Evolutionary conservation across 2,888 invertebrate species (phyloP), one percentile per base, ranked within the genome.

Genomic region (Julus scandinavius): DNA sequence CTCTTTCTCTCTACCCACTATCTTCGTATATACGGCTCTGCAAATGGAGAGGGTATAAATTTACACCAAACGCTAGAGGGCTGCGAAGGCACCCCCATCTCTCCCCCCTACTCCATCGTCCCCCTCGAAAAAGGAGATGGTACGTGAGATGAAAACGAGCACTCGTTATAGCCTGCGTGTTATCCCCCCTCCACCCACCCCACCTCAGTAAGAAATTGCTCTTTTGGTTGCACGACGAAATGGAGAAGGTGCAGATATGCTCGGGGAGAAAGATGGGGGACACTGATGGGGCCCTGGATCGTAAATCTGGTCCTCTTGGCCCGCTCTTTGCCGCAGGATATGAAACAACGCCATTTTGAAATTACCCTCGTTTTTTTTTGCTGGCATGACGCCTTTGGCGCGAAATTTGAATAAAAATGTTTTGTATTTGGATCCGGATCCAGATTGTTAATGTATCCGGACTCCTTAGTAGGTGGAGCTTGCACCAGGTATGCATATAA

Each of bases 231-330:
- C 80, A 80, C 80, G 38, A 80, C 80, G 80, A 80, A 80, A 80
- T 38, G 80, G 38, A 80, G 80, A 80, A 80, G 80, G 80, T 80
- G 80, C 80, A 80, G 80, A 38, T 80, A 38, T 29, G 80, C 29
- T 80, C 63, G 38, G 38, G 80, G 80, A 54, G 54, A 54, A 54
- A 54, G 13, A 80, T 38, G 80, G 80, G 72, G 80, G 38, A 38
- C 9, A 80, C 11, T 11, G 80, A 80, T 38, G 15, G 3, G 2
- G 80, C 80, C 11, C 80, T 2, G 38, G 9, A 29, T 38, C 80
- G 80, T 80, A 80, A 80, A 80, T 80, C 80, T 80, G 80, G 80
- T 80, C 80, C 80, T 80, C 80, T 80, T 80, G 80, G 80, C 80
- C 80, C 80, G 80, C 38, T 80, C 38, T 38, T 80, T 80, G 80